Base-by-base conservation (phyloP, 2,888 invertebrate genomes). In the Acleris laterana region DNA sequence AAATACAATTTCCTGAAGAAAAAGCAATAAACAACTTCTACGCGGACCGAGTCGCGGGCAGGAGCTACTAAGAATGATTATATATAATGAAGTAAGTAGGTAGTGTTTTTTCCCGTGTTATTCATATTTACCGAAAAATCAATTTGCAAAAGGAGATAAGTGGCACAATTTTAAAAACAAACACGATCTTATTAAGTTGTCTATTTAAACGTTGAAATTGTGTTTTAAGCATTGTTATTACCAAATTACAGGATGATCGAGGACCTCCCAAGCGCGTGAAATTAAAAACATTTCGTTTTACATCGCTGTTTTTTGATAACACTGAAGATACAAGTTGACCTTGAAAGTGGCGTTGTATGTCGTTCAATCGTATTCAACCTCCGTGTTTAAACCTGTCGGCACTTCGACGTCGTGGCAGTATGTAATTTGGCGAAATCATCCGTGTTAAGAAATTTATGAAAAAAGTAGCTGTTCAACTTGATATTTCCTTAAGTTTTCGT, bases 211-310 rank as follows among this genome's bases (percentile, higher is more conserved):
- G 32, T 62, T 62, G 52, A 66, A 64, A 69, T 69, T 38, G 53
- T 69, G 53, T 63, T 69, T 71, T 72, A 67, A 71, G 56, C 52
- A 61, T 64, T 46, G 64, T 67, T 57, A 73, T 73, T 71, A 74
- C 68, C 69, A 62, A 70, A 74, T 74, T 74, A 75, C 57, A 50
- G 53, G 6, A 28, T 25, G 48, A 28, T 42, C 6, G 50, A 9
- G 38, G 66, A 66, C 66, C 66, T 62, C 66, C 66, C 66, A 61
- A 11, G 66, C 22, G 38, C 51, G 19, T 13, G 46, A 46, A n/a
- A 5, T n/a, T n/a, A 7, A 0, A 5, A 46, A 46, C 5, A n/a
- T n/a, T 44, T n/a, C 17, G 17, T 16, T 46, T 46, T 46, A 46
- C 51, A 66, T 62, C 32, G 62, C 51, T 13, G 62, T 25, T 19